These are phyloP conservation scores for Pagetopsis macropterus DNA, from an alignment of 2,797 vertebrate genomes.

Conservation along the genomic window DNA sequence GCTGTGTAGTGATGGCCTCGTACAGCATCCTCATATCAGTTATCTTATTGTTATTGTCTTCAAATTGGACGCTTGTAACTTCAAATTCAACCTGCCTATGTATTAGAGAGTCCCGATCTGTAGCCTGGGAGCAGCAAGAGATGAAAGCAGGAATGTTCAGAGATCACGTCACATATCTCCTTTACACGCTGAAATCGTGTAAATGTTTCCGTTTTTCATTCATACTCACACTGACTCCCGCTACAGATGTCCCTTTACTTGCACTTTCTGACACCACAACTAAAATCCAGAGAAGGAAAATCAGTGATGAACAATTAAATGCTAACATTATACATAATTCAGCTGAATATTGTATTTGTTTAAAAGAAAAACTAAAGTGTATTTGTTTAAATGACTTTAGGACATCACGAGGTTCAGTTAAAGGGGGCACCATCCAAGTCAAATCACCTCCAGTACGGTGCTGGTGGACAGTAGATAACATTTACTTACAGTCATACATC, in stretches of 20 bases:
- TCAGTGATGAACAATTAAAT: background rate
- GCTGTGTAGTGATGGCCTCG: constrained; percentile 51
- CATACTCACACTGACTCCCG: constrained; percentile 83
- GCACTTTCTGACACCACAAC: constrained; percentile 91
- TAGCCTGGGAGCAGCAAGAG: constrained; percentile 81
- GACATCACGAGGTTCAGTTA: background rate
- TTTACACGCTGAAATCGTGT: background rate
- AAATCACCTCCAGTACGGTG: background rate
- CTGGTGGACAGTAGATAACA: background rate
- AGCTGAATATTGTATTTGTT: background rate
- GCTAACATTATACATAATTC: background rate
- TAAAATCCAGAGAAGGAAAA: constrained; percentile 59
- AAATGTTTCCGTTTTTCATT: background rate
- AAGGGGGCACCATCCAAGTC: background rate
- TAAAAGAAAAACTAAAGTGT: background rate
- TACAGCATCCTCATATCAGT: constrained; percentile 67
- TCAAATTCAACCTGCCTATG: constrained; percentile 81
- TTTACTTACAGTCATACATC: background rate
- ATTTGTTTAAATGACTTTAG: background rate
- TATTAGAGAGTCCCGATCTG: constrained; percentile 84
- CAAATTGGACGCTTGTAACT: constrained; percentile 77
- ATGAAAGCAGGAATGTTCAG: background rate
- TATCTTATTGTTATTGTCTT: constrained; percentile 35
- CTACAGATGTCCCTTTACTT: constrained; percentile 83
- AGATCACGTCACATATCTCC: background rate